A percentile compares a stretch with the other conserved stretches of the same genome.
Conservation (phyloP, 1,140 invertebrate species). For the Homalodisca vitripennis region DNA sequence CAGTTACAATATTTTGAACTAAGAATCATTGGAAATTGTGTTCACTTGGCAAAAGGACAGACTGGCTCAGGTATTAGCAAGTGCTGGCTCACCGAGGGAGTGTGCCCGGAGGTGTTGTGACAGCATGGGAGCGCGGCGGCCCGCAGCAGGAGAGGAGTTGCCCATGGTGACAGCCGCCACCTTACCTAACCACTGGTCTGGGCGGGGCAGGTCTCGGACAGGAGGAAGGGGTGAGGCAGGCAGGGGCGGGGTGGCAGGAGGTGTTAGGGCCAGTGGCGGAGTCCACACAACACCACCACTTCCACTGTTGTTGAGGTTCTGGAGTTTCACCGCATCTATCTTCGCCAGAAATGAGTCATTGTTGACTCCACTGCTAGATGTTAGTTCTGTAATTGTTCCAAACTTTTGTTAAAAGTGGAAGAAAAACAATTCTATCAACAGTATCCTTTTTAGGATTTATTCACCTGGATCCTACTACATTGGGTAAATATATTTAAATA, state of each 20-base stretch:
- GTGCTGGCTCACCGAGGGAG: slow-evolving; percentile 55
- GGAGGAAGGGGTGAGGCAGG: slow-evolving; percentile 49
- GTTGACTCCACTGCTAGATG: background rate
- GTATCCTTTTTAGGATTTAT: no score
- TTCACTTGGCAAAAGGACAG: no score
- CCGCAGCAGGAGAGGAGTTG: slow-evolving; percentile 45
- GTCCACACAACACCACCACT: slow-evolving; percentile 43
- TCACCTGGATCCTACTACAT: no score
- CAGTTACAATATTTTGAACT: no score
- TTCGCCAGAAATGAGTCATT: slow-evolving; percentile 46
- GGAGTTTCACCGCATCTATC: slow-evolving; percentile 49
- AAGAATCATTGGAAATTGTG: no score
- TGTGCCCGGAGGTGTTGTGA: slow-evolving; percentile 58
- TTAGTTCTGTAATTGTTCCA: slow-evolving; percentile 8
- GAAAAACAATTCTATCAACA: background rate
- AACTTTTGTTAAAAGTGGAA: no score
- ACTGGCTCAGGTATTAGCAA: no score
- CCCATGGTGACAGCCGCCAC: slow-evolving; percentile 46
- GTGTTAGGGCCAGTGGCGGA: slow-evolving; percentile 38
- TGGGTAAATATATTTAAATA: no score
- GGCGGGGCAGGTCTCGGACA: slow-evolving; percentile 58
- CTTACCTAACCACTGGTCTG: slow-evolving; percentile 75
- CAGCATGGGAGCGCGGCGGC: slow-evolving; percentile 51
- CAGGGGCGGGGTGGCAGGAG: slow-evolving; percentile 46
- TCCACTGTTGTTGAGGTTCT: slow-evolving; percentile 45